phyloP scores from a whole-genome alignment of 2,113 vertebrate species.

The Forbesichthys agassizii region DNA sequence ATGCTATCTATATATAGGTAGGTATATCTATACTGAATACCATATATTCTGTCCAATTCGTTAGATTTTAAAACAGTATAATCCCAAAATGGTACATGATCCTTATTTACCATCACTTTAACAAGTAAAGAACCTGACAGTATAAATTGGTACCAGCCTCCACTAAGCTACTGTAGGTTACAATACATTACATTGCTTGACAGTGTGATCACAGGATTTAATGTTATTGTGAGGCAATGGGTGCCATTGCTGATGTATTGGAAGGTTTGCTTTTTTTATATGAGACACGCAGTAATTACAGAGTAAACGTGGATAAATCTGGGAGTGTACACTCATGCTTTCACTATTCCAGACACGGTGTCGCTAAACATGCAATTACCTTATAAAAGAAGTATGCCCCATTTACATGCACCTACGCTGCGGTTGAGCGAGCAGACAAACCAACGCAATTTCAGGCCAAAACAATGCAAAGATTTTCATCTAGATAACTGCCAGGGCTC shows the following conservation, averaged over 20 bases:
- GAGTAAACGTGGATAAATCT: slow-evolving; percentile 37
- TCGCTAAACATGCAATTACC: slow-evolving; percentile 49
- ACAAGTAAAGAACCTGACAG: slow-evolving; percentile 3
- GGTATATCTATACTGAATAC: too few species aligned
- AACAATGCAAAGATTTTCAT: slow-evolving; percentile 35
- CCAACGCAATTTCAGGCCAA: slow-evolving; percentile 9
- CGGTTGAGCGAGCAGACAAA: background rate
- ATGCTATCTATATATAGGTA: too few species aligned
- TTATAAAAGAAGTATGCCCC: slow-evolving; percentile 31
- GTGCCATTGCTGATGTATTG: slow-evolving; percentile 26
- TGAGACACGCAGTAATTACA: slow-evolving; percentile 39
- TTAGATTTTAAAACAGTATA: too few species aligned
- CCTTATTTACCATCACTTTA: background rate
- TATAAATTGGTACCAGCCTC: slow-evolving; percentile 25
- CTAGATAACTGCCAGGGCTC: slow-evolving; percentile 25
- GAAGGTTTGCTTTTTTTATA: slow-evolving; percentile 20
- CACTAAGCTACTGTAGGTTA: background rate
- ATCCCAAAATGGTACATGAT: background rate
- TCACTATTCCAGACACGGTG: slow-evolving; percentile 54
- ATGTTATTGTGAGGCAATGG: slow-evolving; percentile 25
- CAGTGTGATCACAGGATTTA: slow-evolving; percentile 18
- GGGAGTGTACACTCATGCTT: slow-evolving; percentile 43
- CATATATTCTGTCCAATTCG: too few species aligned
- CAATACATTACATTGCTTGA: slow-evolving; percentile 15
- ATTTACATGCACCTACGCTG: slow-evolving; percentile 23